Base-by-base conservation (phyloP, 2,797 vertebrate genomes). In the Agapornis canus region DNA sequence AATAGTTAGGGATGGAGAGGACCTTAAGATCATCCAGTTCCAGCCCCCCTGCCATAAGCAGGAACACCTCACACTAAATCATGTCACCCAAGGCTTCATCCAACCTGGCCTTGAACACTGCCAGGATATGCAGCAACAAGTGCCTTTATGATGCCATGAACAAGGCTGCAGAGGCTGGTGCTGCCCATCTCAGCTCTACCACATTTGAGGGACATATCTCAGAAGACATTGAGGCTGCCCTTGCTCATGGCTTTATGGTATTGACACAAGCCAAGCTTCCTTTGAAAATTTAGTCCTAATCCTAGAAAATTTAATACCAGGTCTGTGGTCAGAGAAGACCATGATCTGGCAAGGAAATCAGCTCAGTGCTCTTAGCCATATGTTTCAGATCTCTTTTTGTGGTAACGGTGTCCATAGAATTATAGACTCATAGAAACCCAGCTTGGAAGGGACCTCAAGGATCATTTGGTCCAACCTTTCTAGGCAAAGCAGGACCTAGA, bases 111-210 rank as follows among this genome's bases (percentile, higher is more conserved):
- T 35, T 35, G 35, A 35, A 35, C 35, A 35, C 35, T 35, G 35
- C 35, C 35, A 35, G 35, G 35, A 35, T 7, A 45, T 5, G 6
- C 23, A 10, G 18, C 22, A 37, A 37, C 3, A 75, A 35, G 5
- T 1, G 9, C 2, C 0, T 1, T 70, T 78, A 9, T 2, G 29
- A 56, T 79, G 47, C 16, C 22, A 21, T 0, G 2, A 59, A 25
- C 10, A 60, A 60, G 37, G 27, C 15, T 49, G 59, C 31, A 64
- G 52, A 45, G 17, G 35, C 18, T 78, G 79, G 10, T 40, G 37
- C 23, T 68, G 66, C 57, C 23, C 4, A 3, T 42, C 31, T 31
- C 23, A 64, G 29, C 26, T 14, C 14, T 63, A 13, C 11, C 4
- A 9, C 31, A 5, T 9, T 20, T 64, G n/a, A n/a, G 6, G 29